These are phyloP conservation scores for Malacoraja senta DNA, from an alignment of 2,797 vertebrate genomes.

Conservation along the genomic window DNA sequence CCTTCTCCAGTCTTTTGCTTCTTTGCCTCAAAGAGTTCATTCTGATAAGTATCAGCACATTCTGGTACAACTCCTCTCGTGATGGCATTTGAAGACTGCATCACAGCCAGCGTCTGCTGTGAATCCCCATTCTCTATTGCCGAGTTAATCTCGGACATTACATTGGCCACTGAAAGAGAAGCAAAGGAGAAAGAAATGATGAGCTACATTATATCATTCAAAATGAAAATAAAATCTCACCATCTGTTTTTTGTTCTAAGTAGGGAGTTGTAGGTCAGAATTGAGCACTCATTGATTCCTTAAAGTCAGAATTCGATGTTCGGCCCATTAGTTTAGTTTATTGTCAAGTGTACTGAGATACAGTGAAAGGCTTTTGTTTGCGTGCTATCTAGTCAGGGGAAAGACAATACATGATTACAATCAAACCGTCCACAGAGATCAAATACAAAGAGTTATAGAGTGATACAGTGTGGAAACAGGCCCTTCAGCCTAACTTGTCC, in stretches of 20 bases:
- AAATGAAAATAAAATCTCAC: neutral
- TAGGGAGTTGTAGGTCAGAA: neutral
- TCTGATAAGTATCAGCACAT: constrained; percentile 73
- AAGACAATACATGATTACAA: too few relatives aligned
- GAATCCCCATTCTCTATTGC: constrained; percentile 65
- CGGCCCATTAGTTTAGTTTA: neutral
- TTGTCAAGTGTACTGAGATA: too few relatives aligned
- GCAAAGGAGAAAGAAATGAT: constrained; percentile 4
- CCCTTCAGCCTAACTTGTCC: too few relatives aligned
- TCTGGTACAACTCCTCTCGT: constrained; percentile 67
- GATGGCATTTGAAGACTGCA: constrained; percentile 64
- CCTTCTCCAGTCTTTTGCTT: constrained; percentile 57
- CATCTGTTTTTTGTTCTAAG: too few relatives aligned
- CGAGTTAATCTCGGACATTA: constrained; percentile 71
- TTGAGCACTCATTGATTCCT: neutral
- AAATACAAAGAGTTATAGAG: too few relatives aligned
- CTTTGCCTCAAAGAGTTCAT: constrained; percentile 65
- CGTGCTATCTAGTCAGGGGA: too few relatives aligned
- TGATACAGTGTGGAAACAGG: too few relatives aligned
- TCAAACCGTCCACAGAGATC: too few relatives aligned
- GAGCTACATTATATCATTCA: neutral
- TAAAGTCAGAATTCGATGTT: neutral
- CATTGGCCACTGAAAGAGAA: constrained; percentile 66
- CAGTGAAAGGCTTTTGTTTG: too few relatives aligned
- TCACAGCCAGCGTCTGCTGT: constrained; percentile 58